Base-by-base conservation (phyloP, 2,113 vertebrate species). In the Eleginops maclovinus region DNA sequence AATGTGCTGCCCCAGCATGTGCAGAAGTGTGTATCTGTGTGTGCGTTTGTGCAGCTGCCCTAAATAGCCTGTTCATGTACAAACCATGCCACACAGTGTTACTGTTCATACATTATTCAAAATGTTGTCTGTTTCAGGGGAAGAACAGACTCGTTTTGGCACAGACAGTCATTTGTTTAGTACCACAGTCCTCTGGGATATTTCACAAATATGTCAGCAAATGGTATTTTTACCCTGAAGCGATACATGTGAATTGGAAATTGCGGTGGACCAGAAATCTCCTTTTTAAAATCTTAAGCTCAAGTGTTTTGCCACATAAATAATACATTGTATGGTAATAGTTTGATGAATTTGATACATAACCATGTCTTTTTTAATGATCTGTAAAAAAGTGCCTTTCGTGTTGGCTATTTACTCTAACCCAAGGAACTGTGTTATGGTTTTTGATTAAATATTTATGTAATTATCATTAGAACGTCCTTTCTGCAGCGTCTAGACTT, bases 51-150 rank as follows among this genome's bases (percentile, higher is more conserved):
- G 43, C 62, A 76, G 75, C n/a, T n/a, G n/a, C n/a, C n/a, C n/a
- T n/a, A n/a, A n/a, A 71, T 65, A 62, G 63, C 28, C 26, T 26
- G 49, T 47, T 61, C 13, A 15, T 67, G 49, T 62, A 74, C 46
- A 72, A 44, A 59, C 62, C 16, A 65, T 75, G 75, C 55, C 31
- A 31, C n/a, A 72, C 22, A 79, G 53, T 43, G 15, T 66, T 17
- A 43, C 50, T 59, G 26, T 31, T 55, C 70, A 68, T 54, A 11
- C 28, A 78, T 77, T 53, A 72, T 83, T 75, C 11, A 53, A 41
- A 65, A 41, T 49, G 21, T 41, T 62, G 55, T 77, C 46, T 65
- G 49, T n/a, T 49, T 40, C 70, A 60, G 1, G n/a, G 4, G 26
- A 9, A 43, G 44, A 22, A 24, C 22, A 65, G 43, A 78, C 62